Evolutionary conservation across 2,113 vertebrate genomes (phyloP), one percentile per base, ranked within the genome.

Genomic region (Nothoprocta pentlandii): DNA sequence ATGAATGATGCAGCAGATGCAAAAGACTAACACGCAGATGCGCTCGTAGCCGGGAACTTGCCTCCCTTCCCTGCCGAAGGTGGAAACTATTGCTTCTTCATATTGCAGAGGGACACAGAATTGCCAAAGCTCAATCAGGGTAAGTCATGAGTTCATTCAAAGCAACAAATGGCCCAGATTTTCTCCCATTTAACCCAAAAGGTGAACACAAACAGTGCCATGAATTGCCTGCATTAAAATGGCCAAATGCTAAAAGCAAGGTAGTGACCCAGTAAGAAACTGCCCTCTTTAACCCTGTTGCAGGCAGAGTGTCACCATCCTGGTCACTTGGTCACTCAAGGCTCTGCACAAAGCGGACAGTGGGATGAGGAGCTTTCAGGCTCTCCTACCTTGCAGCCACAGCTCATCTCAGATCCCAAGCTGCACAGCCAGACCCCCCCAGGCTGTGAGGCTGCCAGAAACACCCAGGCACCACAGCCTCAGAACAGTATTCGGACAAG

Each of bases 1-100:
- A 91, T 91, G 92, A 95, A 86, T 78, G 95, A 95, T 83, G 87
- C 93, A 94, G 94, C 90, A 94, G 93, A 91, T 85, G 91, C 82
- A 92, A 85, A 56, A 76, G 85, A 70, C 66, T 62, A 83, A 94
- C 30, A 90, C 93, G 91, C 15, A 84, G 95, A 91, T 87, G 94
- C 15, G 5, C 87, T 25, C 83, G 80, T 82, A 96, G 89, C 93
- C 90, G 94, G 96, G 93, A 93, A 87, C 56, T 75, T 44, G 70
- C 71, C 79, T 85, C 75, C 54, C 79, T 75, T 79, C 92, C 76
- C 85, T 19, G 71, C 79, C 25, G 44, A 87, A 80, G 93, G 80
- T 87, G 90, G 91, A 36, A 88, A 91, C 93, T 95, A 90, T 95
- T 96, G 95, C 87, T 77, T 61, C 79, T 59, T 64, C 74, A 87